Evolutionary conservation across 2,797 vertebrate species (phyloP), one percentile per base, ranked within the genome.

Genomic region (Sandelia bainsii): DNA sequence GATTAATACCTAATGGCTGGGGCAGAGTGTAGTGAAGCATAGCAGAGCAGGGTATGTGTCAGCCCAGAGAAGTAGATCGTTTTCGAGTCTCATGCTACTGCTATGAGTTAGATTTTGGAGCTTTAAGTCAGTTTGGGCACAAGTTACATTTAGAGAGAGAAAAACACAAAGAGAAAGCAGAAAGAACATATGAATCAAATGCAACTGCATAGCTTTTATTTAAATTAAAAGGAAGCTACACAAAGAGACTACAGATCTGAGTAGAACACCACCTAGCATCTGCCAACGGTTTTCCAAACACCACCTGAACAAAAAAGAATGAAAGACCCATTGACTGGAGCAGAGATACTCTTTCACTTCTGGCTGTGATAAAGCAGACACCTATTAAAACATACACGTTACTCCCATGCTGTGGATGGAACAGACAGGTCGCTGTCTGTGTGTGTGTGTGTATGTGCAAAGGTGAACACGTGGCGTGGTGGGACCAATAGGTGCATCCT

Each of bases 211-310:
- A 23, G 22, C 16, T 80, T 61, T 71, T 53, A 44, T 77, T 75
- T 62, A 58, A 81, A 77, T 73, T 6, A 48, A 79, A 79, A 72
- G 52, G 54, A 60, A 75, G 69, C 69, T 54, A 17, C 42, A 84
- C 62, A 88, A 82, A 86, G 75, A 81, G 67, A 62, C 69, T 51
- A 83, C 51, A 78, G 72, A 81, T 64, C 48, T 6, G 52, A 53
- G 25, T 27, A 22, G 44, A 79, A 32, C 74, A 65, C 65, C 32
- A 61, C 77, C 32, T 13, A 82, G 64, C 82, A 91, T 82, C 87
- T 91, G 84, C 77, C 74, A 87, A 78, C 86, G 79, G 79, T 83
- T 78, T 72, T 85, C 85, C 57, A 91, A 91, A 88, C 84, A 84
- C 48, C 44, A 83, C 56, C 72, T 82, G 62, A 89, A 61, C 54